phyloP scores from a whole-genome alignment of 2,113 vertebrate genomes.

The Panthera leo region DNA sequence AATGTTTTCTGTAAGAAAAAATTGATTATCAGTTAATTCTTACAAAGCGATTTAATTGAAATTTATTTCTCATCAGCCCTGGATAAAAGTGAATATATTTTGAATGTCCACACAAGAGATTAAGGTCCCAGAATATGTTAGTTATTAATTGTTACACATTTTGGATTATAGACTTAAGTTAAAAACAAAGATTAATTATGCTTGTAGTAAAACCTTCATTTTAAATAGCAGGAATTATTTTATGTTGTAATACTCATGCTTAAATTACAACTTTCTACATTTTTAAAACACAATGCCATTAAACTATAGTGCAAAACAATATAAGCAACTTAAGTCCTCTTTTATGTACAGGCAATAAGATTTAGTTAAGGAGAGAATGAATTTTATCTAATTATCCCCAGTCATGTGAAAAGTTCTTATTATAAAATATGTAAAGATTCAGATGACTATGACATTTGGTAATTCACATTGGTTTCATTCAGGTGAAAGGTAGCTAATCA shows the following conservation, averaged over 20 bases:
- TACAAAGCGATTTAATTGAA: slow-evolving; percentile 60
- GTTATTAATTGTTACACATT: slow-evolving; percentile 75
- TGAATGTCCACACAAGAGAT: slow-evolving; percentile 61
- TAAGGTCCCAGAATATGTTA: slow-evolving; percentile 66
- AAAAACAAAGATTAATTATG: slow-evolving; percentile 73
- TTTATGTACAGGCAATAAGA: not conserved
- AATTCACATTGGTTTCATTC: not conserved
- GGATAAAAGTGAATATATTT: slow-evolving; percentile 69
- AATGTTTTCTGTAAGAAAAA: slow-evolving; percentile 49
- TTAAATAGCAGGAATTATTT: slow-evolving; percentile 46
- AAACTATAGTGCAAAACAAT: not conserved
- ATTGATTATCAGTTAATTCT: slow-evolving; percentile 58
- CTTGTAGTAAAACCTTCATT: slow-evolving; percentile 65
- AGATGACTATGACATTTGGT: not conserved
- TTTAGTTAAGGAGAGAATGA: not conserved
- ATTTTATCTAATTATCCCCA: not conserved
- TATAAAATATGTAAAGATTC: slow-evolving; percentile 8
- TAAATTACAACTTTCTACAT: slow-evolving; percentile 48
- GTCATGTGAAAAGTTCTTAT: slow-evolving; percentile 4
- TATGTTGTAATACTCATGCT: slow-evolving; percentile 50
- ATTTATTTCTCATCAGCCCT: slow-evolving; percentile 73
- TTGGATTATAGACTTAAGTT: slow-evolving; percentile 45
- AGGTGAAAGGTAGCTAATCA: not conserved
- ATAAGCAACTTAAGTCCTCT: not conserved
- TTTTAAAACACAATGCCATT: not conserved